Evolutionary conservation across 2,888 invertebrate species (phyloP), one percentile per base, ranked within the genome.

Genomic region (Tetragonisca angustula): DNA sequence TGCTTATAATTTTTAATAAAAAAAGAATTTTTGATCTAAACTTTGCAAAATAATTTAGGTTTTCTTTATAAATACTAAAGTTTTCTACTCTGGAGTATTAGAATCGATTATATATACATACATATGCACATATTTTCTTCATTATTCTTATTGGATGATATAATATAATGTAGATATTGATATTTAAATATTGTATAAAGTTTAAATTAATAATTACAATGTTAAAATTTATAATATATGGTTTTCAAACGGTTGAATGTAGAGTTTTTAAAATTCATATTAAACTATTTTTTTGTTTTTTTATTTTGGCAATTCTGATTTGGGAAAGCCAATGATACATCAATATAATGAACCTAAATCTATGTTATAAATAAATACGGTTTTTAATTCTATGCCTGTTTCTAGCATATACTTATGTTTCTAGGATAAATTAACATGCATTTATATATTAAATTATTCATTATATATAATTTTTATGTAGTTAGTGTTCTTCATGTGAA

Each of bases 301-400:
- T 54, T 54, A 21, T 17, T 0, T 64, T 77, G 52, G 54, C 27
- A 71, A 64, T 43, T n/a, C 24, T 70, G 76, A 21, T 50, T 59
- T 4, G 21, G 21, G 27, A 32, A 49, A 27, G 50, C 27, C 67
- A 50, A 21, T 70, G 32, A 36, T n/a, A 49, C 2, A 15, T 43
- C 9, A 4, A 27, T 49, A 27, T 27, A 15, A 50, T 11, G n/a
- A 36, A 50, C 0, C 19, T 50, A 62, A 52, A 64, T 52, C 9
- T 19, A 36, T 52, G 0, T 24, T 21, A 11, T 32, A 4, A 74
- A 19, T 32, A 4, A 61, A 65, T 24, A 52, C 27, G 11, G 15
- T 56, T 62, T 27, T 68, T 36, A 19, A 65, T 2, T 62, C 43
- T 15, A 36, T 24, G 2, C 24, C 24, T 76, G 11, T 49, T 24